phyloP scores from a whole-genome alignment of 2,888 invertebrate genomes.

The Xestia xanthographa region DNA sequence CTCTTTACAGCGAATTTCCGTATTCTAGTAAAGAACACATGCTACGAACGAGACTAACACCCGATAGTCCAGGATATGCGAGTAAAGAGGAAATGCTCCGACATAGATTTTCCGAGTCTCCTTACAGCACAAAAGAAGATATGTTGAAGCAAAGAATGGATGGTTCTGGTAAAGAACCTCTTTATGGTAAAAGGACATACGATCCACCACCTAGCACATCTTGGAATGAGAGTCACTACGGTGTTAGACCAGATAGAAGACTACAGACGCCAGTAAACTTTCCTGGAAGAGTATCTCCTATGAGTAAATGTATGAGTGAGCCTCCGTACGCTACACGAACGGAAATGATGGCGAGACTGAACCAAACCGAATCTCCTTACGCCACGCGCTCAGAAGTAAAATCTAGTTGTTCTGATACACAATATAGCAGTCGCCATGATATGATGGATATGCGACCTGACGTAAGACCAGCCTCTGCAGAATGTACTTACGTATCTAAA shows the following conservation, averaged over 20 bases:
- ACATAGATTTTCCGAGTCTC: constrained; percentile 88
- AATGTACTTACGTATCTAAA: constrained; percentile 88
- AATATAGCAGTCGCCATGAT: constrained; percentile 79
- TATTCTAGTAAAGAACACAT: constrained; percentile 88
- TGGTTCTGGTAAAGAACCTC: constrained; percentile 80
- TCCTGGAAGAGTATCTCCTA: constrained; percentile 83
- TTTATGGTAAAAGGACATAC: constrained; percentile 86
- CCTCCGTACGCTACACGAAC: constrained; percentile 86
- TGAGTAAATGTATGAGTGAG: constrained; percentile 88
- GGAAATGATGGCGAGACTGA: constrained; percentile 85
- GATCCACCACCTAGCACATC: constrained; percentile 86
- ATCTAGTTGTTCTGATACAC: constrained; percentile 86
- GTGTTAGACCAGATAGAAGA: constrained; percentile 84
- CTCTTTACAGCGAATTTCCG: constrained; percentile 83
- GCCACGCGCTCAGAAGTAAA: constrained; percentile 83
- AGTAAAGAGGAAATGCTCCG: constrained; percentile 89
- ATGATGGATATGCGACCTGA: constrained; percentile 79
- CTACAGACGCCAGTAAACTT: constrained; percentile 84
- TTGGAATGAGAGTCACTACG: constrained; percentile 85
- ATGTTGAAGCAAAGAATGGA: constrained; percentile 87
- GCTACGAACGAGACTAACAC: constrained; percentile 80
- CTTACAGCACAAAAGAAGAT: constrained; percentile 88
- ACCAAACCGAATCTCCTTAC: constrained; percentile 84
- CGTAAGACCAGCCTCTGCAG: constrained; percentile 84
- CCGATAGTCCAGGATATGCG: constrained; percentile 84